Conservation (phyloP, 2,888 invertebrate species). For the Aromia moschata region DNA sequence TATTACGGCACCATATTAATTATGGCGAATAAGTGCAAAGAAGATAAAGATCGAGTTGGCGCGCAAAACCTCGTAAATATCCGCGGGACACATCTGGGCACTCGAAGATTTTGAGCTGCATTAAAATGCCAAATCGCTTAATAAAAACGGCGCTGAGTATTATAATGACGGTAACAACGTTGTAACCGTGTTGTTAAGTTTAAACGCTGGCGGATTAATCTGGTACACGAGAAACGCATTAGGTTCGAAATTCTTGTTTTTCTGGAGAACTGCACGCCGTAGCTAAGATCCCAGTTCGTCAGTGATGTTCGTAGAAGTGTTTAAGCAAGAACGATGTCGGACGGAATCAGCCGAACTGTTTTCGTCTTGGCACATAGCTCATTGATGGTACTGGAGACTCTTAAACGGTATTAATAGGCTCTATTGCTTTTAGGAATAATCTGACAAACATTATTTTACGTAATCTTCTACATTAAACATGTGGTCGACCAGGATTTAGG, state of each 20-base stretch:
- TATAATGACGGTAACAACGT: slow-evolving; percentile 59
- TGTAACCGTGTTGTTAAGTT: slow-evolving; percentile 61
- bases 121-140: slow-evolving; percentile 56
- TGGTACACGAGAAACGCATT: slow-evolving; percentile 62
- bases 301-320: not conserved
- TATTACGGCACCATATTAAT: not conserved
- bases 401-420: slow-evolving; percentile 61
- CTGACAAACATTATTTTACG: slow-evolving; percentile 58
- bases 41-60: not conserved
- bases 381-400: slow-evolving; percentile 49
- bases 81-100: not conserved
- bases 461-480: slow-evolving; percentile 61
- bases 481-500: slow-evolving; percentile 42
- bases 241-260: slow-evolving; percentile 54
- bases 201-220: slow-evolving; percentile 61
- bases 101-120: slow-evolving; percentile 25
- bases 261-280: slow-evolving; percentile 32
- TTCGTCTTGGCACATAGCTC: slow-evolving; percentile 12
- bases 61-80: not conserved
- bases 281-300: slow-evolving; percentile 24
- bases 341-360: slow-evolving; percentile 16
- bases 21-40: not conserved
- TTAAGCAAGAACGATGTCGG: not conserved
- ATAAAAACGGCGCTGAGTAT: slow-evolving; percentile 56
- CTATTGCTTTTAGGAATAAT: slow-evolving; percentile 62